phyloP scores from a whole-genome alignment of 2,888 invertebrate species.

The Hydrotaea diabolus region DNA sequence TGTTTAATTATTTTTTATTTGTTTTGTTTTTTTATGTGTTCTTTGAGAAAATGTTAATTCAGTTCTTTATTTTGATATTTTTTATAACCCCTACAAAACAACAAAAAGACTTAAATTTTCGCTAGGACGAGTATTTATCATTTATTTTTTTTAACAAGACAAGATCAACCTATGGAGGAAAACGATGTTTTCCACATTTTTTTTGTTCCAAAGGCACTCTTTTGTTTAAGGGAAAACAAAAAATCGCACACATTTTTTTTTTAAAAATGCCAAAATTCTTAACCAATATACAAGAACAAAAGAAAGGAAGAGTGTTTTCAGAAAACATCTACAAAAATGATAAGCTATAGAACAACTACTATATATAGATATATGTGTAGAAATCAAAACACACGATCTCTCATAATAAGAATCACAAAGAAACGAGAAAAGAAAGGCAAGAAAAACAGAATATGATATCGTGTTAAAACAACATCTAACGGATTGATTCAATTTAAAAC shows the following conservation, averaged over 20 bases:
- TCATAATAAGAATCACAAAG: slow-evolving; percentile 54
- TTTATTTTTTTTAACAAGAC: slow-evolving; percentile 23
- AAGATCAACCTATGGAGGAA: slow-evolving; percentile 21
- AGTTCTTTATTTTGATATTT: slow-evolving; percentile 49
- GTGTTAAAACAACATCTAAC: slow-evolving; percentile 49
- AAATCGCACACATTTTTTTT: slow-evolving; percentile 61
- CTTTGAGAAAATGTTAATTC: slow-evolving; percentile 73
- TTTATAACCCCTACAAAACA: slow-evolving; percentile 1
- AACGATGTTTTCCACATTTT: not conserved
- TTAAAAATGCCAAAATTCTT: slow-evolving; percentile 63
- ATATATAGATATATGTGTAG: not conserved
- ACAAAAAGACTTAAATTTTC: slow-evolving; percentile 51
- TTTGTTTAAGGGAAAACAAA: slow-evolving; percentile 38
- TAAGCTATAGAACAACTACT: not conserved
- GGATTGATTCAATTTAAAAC: slow-evolving; percentile 28
- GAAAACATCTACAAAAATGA: slow-evolving; percentile 52
- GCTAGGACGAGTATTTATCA: slow-evolving; percentile 39
- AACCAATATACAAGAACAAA: slow-evolving; percentile 45
- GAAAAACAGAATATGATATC: slow-evolving; percentile 28
- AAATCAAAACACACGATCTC: slow-evolving; percentile 51
- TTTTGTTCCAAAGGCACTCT: slow-evolving; percentile 48
- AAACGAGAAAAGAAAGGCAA: slow-evolving; percentile 37
- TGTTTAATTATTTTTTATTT: slow-evolving; percentile 37
- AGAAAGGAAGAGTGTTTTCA: slow-evolving; percentile 56
- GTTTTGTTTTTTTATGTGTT: slow-evolving; percentile 59